phyloP scores from a whole-genome alignment of 2,113 vertebrate species.

The Mirza zaza region DNA sequence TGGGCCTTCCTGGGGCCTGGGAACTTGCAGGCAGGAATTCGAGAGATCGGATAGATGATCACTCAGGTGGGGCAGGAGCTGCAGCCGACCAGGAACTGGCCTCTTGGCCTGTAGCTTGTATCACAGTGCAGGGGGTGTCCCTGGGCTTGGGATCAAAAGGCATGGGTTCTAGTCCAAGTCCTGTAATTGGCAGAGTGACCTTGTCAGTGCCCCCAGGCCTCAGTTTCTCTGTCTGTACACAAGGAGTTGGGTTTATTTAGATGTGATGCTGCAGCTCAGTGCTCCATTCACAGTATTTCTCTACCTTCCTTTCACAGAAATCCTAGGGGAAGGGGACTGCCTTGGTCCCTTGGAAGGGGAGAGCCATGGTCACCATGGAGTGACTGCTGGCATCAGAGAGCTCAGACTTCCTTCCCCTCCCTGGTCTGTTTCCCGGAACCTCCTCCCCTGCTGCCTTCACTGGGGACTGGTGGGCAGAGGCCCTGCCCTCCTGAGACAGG shows the following conservation, averaged over 20 bases:
- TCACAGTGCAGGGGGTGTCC: rapidly evolving
- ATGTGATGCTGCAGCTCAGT: neutral
- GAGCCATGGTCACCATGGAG: neutral
- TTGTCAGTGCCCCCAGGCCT: neutral
- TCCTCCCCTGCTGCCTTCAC: neutral
- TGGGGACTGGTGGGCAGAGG: neutral
- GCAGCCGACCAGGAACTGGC: neutral
- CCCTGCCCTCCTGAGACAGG: neutral
- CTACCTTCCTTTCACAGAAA: neutral
- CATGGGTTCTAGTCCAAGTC: neutral
- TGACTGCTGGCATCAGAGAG: too few relatives aligned
- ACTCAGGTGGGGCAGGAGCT: neutral
- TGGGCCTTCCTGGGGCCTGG: neutral
- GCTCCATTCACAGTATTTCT: rapidly evolving
- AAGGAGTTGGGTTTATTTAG: neutral
- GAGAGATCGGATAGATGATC: neutral
- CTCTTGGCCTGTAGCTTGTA: neutral
- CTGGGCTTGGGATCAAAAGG: neutral
- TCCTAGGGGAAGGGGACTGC: rapidly evolving
- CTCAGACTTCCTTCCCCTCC: neutral
- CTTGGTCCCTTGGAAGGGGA: too few relatives aligned
- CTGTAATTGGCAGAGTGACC: neutral
- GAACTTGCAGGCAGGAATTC: neutral
- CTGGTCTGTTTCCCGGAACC: neutral
- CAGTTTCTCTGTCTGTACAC: neutral